phyloP scores from a whole-genome alignment of 2,797 vertebrate species.

The Chaenodraco wilsoni region DNA sequence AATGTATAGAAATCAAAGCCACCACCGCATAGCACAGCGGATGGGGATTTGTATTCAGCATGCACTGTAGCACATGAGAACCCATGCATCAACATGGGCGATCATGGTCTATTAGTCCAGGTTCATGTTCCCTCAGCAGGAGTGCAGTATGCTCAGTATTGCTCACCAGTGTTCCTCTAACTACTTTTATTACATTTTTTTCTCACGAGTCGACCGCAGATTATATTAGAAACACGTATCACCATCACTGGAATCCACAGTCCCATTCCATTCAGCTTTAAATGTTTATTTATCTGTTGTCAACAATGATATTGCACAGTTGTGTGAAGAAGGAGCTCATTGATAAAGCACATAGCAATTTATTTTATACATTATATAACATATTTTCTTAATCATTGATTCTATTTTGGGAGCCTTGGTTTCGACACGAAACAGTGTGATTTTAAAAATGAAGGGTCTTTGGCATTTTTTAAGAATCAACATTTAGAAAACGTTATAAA shows the following conservation, averaged over 20 bases:
- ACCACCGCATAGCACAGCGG: background rate
- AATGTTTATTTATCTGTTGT: slow-evolving; percentile 37
- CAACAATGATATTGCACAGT: slow-evolving; percentile 2
- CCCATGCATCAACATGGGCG: slow-evolving; percentile 44
- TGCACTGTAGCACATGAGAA: slow-evolving; percentile 45
- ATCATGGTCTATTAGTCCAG: slow-evolving; percentile 35
- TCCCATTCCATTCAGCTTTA: slow-evolving; percentile 6
- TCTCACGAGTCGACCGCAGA: slow-evolving; percentile 14
- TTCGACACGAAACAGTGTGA: background rate
- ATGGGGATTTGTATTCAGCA: slow-evolving; percentile 38
- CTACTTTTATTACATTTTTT: slow-evolving; percentile 5
- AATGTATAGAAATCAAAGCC: slow-evolving; percentile 40
- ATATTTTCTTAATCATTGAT: background rate
- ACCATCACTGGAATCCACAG: slow-evolving; percentile 8
- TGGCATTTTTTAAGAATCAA: background rate
- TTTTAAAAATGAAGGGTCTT: too few species aligned
- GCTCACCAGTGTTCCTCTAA: slow-evolving; percentile 18
- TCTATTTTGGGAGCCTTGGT: background rate
- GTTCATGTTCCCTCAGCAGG: slow-evolving; percentile 40
- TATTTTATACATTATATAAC: background rate
- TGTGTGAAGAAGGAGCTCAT: slow-evolving; percentile 16
- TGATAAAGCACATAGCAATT: background rate
- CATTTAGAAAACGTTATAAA: background rate
- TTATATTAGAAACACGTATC: slow-evolving; percentile 27
- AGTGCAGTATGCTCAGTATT: slow-evolving; percentile 8